phyloP scores from a whole-genome alignment of 2,888 invertebrate species.

The Beris morrisii region DNA sequence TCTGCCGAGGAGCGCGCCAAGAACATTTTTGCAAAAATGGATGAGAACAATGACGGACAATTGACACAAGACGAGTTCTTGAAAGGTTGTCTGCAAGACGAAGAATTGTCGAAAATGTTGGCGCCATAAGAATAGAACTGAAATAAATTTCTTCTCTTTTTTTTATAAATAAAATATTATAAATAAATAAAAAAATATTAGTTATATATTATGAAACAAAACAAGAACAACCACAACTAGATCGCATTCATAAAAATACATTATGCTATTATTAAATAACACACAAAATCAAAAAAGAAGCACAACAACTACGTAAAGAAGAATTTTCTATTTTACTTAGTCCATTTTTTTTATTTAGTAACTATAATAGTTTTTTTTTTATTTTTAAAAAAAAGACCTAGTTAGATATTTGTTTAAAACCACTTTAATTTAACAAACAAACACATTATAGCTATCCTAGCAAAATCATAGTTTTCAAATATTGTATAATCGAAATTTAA shows the following conservation, averaged over 20 bases:
- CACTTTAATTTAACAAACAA: no score
- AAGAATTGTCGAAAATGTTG: conserved; percentile 92
- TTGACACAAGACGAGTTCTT: conserved; percentile 97
- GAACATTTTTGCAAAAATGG: conserved; percentile 99
- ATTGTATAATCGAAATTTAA: neutral
- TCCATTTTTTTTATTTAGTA: no score
- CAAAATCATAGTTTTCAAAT: neutral
- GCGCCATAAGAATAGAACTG: conserved; percentile 71
- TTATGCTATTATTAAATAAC: no score
- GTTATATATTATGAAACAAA: neutral
- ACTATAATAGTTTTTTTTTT: no score
- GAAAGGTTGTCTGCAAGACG: conserved; percentile 95
- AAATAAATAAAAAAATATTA: conserved; percentile 7
- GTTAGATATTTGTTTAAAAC: neutral
- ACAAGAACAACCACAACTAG: neutral
- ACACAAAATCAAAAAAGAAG: no score
- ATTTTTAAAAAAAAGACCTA: conserved; percentile 21
- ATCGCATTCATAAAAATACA: neutral
- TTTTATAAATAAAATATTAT: conserved; percentile 20
- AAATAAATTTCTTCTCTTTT: conserved; percentile 27
- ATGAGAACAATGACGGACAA: conserved; percentile 98
- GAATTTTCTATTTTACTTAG: no score
- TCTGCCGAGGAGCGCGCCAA: conserved; percentile 97
- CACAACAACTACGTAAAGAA: no score
- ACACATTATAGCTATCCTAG: no score